Conservation (phyloP, 2,113 vertebrate species). For the Thunnus maccoyii region DNA sequence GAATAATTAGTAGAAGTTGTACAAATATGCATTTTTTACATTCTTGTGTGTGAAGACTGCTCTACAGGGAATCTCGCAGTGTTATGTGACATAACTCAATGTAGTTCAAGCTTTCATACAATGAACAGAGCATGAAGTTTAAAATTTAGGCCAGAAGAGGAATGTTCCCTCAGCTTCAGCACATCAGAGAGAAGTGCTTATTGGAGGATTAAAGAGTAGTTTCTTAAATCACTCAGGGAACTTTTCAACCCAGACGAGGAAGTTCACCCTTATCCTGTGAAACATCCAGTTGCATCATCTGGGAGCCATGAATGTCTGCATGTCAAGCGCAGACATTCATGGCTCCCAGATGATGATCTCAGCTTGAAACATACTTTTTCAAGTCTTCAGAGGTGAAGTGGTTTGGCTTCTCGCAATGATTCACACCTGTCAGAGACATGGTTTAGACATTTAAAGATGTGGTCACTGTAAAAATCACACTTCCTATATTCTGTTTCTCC, state of each 20-base stretch:
- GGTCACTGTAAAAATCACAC: not conserved
- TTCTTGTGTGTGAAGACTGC: constrained; percentile 15
- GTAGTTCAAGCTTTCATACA: constrained; percentile 35
- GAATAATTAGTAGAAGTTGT: constrained; percentile 22
- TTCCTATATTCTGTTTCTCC: not conserved
- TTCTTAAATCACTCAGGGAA: constrained; percentile 34
- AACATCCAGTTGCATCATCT: too few species aligned
- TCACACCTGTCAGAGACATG: not conserved
- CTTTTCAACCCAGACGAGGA: constrained; percentile 7
- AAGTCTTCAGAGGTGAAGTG: not conserved
- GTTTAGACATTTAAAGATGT: not conserved
- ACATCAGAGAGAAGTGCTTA: constrained; percentile 29
- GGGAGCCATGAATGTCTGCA: too few species aligned
- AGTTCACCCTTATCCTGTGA: too few species aligned
- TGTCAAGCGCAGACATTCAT: too few species aligned
- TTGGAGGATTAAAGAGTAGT: constrained; percentile 38
- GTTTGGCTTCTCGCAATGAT: not conserved
- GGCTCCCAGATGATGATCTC: not conserved
- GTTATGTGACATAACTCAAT: constrained; percentile 47
- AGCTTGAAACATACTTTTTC: not conserved
- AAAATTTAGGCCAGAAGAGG: constrained; percentile 46
- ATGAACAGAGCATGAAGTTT: constrained; percentile 20
- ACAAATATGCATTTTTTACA: constrained; percentile 25
- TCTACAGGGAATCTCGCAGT: constrained; percentile 27
- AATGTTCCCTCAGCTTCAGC: constrained; percentile 19